phyloP scores from a whole-genome alignment of 2,888 invertebrate genomes.

The Agonopterix arenella region DNA sequence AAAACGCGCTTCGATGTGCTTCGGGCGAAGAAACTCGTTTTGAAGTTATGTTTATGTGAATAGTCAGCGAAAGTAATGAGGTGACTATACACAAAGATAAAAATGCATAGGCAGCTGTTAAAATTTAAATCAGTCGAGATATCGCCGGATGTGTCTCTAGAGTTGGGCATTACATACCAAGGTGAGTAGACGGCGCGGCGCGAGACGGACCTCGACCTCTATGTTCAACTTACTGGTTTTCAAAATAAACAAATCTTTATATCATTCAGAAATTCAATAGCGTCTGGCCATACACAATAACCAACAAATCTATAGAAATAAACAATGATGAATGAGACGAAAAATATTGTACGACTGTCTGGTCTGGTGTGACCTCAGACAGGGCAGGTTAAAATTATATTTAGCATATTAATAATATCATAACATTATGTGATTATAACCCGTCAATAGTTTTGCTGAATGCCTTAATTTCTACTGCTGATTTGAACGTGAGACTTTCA shows the following conservation, averaged over 20 bases:
- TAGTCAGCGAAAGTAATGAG: conserved; percentile 45
- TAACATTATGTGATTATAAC: too few relatives aligned
- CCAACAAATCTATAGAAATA: too few relatives aligned
- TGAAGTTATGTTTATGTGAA: conserved; percentile 21
- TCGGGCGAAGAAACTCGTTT: neutral
- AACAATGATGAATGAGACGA: too few relatives aligned
- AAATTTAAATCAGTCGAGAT: conserved; percentile 32
- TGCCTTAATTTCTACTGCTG: too few relatives aligned
- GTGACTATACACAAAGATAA: conserved; percentile 18
- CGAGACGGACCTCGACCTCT: conserved; percentile 51
- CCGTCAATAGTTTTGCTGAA: too few relatives aligned
- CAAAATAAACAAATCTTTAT: conserved; percentile 58
- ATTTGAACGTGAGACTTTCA: too few relatives aligned
- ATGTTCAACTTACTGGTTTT: conserved; percentile 55
- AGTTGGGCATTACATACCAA: conserved; percentile 39
- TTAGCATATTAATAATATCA: too few relatives aligned
- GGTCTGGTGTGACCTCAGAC: too few relatives aligned
- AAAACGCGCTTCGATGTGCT: neutral
- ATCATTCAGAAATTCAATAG: conserved; percentile 57
- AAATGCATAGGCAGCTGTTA: conserved; percentile 20
- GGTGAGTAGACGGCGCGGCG: conserved; percentile 68
- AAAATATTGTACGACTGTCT: too few relatives aligned
- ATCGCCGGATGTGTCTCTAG: conserved; percentile 35
- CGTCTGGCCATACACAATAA: conserved; percentile 31
- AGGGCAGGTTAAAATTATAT: too few relatives aligned